phyloP scores from a whole-genome alignment of 2,113 vertebrate genomes.

The Chrysochloris asiatica region DNA sequence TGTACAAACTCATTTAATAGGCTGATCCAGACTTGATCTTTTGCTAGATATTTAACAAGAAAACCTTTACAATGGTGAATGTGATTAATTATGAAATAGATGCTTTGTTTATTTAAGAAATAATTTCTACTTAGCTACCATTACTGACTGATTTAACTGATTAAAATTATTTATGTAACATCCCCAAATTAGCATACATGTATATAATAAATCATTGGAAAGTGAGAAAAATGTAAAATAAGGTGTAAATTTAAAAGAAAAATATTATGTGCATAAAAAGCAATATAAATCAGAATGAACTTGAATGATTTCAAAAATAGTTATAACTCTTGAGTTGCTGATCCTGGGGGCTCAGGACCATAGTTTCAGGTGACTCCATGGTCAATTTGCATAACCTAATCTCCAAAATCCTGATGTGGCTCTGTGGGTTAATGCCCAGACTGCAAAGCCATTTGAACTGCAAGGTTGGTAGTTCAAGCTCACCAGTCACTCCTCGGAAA shows the following conservation, averaged over 20 bases:
- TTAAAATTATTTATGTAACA: background rate
- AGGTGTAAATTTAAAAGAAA: background rate
- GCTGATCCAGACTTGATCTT: background rate
- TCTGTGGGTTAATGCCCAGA: no score
- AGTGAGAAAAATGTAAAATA: background rate
- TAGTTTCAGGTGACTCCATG: no score
- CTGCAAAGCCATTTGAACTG: no score
- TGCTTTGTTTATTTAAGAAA: slow-evolving; percentile 26
- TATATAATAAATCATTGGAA: background rate
- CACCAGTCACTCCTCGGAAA: no score
- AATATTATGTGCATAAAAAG: background rate
- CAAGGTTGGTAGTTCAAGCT: no score
- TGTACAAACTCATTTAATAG: background rate
- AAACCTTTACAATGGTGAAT: background rate
- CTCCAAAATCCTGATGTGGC: no score
- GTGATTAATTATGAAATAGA: no score
- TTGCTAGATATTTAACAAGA: slow-evolving; percentile 1
- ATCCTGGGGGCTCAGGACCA: no score
- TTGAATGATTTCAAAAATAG: background rate
- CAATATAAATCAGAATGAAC: background rate
- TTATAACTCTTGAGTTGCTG: no score
- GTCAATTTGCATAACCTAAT: no score
- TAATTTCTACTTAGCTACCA: background rate
- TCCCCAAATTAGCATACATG: background rate
- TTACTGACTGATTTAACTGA: background rate